Evolutionary conservation across 2,797 vertebrate species (phyloP).

Genomic region (Thunnus albacares): DNA sequence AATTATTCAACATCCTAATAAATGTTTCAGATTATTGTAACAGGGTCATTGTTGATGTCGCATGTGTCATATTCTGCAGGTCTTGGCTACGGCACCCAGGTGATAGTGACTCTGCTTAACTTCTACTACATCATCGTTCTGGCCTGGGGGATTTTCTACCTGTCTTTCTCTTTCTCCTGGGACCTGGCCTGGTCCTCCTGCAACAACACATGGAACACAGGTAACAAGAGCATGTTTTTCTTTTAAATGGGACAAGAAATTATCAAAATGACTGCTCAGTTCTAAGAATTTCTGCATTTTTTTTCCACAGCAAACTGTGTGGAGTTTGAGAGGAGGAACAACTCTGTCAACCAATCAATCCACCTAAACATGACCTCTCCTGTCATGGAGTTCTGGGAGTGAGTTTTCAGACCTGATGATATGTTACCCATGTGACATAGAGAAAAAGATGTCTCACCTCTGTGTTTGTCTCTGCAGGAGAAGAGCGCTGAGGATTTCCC

Average conservation of each 20-base stretch:
- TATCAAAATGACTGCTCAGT: neutral
- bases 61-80: constrained; percentile 79
- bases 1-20: too few relatives aligned
- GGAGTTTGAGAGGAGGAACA: constrained; percentile 91
- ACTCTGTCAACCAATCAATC: constrained; percentile 78
- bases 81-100: constrained; percentile 95
- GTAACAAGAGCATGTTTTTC: constrained; percentile 37
- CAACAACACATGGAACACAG: constrained; percentile 96
- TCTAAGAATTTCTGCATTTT: neutral
- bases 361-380: constrained; percentile 90
- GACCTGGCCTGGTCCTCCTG: constrained; percentile 95
- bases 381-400: constrained; percentile 99
- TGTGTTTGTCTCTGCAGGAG: constrained; percentile 82
- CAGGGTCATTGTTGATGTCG: neutral
- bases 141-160: constrained; percentile 97
- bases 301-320: constrained; percentile 82
- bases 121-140: constrained; percentile 96
- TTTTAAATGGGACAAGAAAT: neutral
- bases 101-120: constrained; percentile 92
- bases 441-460: neutral
- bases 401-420: constrained; percentile 76
- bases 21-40: too few relatives aligned
- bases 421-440: neutral
- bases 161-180: constrained; percentile 92
- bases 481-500: constrained; percentile 92